Base-by-base conservation (phyloP, 2,797 vertebrate genomes). In the Cossypha niveicapilla region DNA sequence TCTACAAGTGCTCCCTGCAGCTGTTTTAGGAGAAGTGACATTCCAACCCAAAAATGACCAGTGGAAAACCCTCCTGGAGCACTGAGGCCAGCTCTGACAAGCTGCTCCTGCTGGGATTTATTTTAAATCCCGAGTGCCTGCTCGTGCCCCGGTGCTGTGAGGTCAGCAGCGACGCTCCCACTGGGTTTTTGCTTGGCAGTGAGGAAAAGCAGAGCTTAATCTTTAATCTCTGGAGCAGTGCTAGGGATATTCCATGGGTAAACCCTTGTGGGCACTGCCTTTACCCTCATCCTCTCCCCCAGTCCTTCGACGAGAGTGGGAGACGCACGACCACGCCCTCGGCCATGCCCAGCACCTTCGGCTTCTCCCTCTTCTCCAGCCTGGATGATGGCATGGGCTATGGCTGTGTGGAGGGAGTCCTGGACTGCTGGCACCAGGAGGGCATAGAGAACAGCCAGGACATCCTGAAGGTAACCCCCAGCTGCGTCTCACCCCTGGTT, bases 341-440 rank as follows among this genome's bases (percentile, higher is more conserved):
- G 0, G 96, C 97, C 10, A 98, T 99, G 98, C 98, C 97, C 57
- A 97, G 98, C 87, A 97, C 98, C 93, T 96, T 98, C 4, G 98
- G 98, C 77, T 98, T 98, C 92, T 98, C 97, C 47, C 98, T 99
- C 66, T 99, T 99, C 97, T 99, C 99, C 73, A 97, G 94, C 79
- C 97, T 99, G 57, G 99, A 99, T 12, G 99, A 99, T 1, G 99
- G 99, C 1, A 98, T 98, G 23, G 99, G 99, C 18, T 98, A 98
- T 3, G 98, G 98, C 4, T 97, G 98, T 0, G 99, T 97, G 19
- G 99, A 99, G 82, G 93, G 94, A 9, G 75, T 99, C 61, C 97
- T 99, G 16, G 99, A 99, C 57, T 97, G 98, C 77, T 99, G 99
- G 99, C 98, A 98, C 73, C 98, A 99, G n/a, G 99, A 99, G 72